Evolutionary conservation across 1,140 invertebrate genomes (phyloP), one percentile per base, ranked within the genome.

Genomic region (Trypoxylus dichotomus): DNA sequence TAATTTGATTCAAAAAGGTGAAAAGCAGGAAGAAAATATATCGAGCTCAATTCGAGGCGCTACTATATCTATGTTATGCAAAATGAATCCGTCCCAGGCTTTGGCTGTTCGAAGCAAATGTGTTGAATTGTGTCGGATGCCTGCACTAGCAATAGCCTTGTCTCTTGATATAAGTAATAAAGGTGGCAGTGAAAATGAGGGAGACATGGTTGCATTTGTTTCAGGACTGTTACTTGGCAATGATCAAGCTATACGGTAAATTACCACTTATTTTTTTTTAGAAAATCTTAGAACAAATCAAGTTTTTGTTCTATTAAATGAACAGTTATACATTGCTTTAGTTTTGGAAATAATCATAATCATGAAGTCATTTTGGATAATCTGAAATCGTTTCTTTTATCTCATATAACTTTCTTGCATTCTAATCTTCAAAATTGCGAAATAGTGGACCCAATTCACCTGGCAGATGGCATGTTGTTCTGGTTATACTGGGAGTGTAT

Each of bases 201-300:
- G 87, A 27, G 89, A 90, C 79, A 88, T 89, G 80, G 89, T 98
- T 10, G 93, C 96, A 11, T 98, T 98, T 88, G 90, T 98, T 25
- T 97, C 95, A 74, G 96, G 97, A 8, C 87, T 99, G 41, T 88
- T 98, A 75, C 88, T 98, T 37, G 96, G 97, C 19, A 96, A 93
- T 84, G 96, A 98, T 87, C 93, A 96, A 83, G 92, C 92, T 80
- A 92, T 96, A 0, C 90, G 96, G 83, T 84, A 24, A 41, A 13
- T 68, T 37, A 37, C n/a, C n/a, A n/a, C n/a, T n/a, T n/a, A n/a
- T n/a, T n/a, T n/a, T n/a, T n/a, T n/a, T n/a, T n/a, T n/a, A n/a
- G n/a, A n/a, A n/a, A n/a, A n/a, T n/a, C n/a, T n/a, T n/a, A n/a
- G n/a, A n/a, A n/a, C n/a, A n/a, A n/a, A n/a, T n/a, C n/a, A n/a